A percentile compares a stretch with the other conserved stretches of the same genome.
These are phyloP conservation scores for Notothenia rossii DNA, from an alignment of 2,113 vertebrate species.

Conservation along the genomic window DNA sequence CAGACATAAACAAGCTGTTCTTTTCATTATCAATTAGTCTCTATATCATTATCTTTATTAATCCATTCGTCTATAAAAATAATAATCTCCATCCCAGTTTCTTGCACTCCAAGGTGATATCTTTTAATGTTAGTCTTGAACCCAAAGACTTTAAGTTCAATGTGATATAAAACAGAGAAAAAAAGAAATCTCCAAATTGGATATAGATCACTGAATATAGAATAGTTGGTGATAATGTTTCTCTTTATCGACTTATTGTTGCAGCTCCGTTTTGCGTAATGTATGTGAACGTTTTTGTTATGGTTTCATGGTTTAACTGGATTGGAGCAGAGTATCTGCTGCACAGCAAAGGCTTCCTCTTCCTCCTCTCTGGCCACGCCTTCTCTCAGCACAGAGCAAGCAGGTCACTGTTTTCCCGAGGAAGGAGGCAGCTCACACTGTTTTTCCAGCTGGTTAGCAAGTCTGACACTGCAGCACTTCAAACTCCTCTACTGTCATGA, in stretches of 20 bases:
- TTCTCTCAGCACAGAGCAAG: slow-evolving; percentile 23
- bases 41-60: too few relatives aligned
- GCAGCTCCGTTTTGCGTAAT: not conserved
- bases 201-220: too few relatives aligned
- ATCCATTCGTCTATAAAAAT: too few relatives aligned
- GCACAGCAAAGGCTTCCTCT: not conserved
- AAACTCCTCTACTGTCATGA: not conserved
- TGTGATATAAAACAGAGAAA: too few relatives aligned
- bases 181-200: too few relatives aligned
- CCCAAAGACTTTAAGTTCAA: too few relatives aligned
- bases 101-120: too few relatives aligned
- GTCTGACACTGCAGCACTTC: not conserved
- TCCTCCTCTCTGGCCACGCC: slow-evolving; percentile 32
- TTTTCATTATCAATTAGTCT: too few relatives aligned
- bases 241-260: too few relatives aligned
- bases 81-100: too few relatives aligned
- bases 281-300: not conserved
- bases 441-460: not conserved
- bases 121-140: too few relatives aligned
- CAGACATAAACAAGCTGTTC: not conserved
- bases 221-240: too few relatives aligned
- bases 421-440: not conserved
- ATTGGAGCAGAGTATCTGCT: not conserved
- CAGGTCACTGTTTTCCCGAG: not conserved
- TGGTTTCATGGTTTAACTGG: not conserved